These are phyloP conservation scores for Coregonus ussuriensis DNA, from an alignment of 2,797 vertebrate genomes.

Conservation along the genomic window DNA sequence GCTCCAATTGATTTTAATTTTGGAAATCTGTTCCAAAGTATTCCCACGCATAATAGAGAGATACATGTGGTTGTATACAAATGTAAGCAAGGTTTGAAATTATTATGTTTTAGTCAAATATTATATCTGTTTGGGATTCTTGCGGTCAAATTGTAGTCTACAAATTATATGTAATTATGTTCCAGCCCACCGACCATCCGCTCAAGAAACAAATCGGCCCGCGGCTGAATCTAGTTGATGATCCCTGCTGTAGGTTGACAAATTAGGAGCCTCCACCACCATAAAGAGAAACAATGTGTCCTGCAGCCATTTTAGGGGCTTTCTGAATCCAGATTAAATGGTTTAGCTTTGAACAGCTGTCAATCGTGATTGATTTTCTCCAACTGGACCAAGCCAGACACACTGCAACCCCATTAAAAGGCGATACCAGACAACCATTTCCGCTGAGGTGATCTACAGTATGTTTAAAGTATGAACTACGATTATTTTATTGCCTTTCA, in stretches of 20 bases:
- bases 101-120: no score
- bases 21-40: no score
- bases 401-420: conserved; percentile 40
- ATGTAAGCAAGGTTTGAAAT: no score
- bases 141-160: no score
- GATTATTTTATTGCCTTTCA: conserved; percentile 15
- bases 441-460: conserved; percentile 20
- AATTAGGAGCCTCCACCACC: conserved; percentile 43
- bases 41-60: no score
- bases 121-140: no score
- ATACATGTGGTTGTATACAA: no score
- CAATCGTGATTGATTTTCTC: conserved; percentile 58
- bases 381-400: conserved; percentile 42
- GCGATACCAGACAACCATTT: conserved; percentile 40
- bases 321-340: conserved; percentile 42
- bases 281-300: conserved; percentile 40
- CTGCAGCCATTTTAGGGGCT: conserved; percentile 35
- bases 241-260: conserved; percentile 4
- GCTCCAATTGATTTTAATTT: no score
- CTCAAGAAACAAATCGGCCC: no score
- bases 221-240: no score
- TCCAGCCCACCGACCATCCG: no score
- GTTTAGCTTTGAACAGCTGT: conserved; percentile 46
- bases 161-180: no score
- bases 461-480: neutral